Percentiles rank a stretch among this genome's conserved stretches.
Evolutionary conservation across 2,797 vertebrate species (phyloP).

Genomic region (Clangula hyemalis): DNA sequence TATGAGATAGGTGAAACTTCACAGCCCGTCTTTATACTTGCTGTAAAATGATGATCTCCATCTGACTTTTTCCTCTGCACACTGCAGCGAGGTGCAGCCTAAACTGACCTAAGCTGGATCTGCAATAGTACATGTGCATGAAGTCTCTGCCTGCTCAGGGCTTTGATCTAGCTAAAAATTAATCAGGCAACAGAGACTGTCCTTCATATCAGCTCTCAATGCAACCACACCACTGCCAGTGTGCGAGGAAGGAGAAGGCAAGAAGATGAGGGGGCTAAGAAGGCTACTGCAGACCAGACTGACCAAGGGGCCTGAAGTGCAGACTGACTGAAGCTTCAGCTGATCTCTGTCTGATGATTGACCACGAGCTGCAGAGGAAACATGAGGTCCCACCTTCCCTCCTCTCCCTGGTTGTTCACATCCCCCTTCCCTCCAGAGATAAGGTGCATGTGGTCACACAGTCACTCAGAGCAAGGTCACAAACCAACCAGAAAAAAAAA

Average conservation of each 20-base stretch:
- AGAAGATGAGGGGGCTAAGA: neutral
- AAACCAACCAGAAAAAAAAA: neutral
- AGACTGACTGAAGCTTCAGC: neutral
- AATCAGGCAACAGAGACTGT: constrained; percentile 6
- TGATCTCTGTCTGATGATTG: neutral
- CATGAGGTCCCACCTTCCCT: neutral
- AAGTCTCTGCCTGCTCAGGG: neutral
- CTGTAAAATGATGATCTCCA: neutral
- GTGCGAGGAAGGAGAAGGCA: neutral
- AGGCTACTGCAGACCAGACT: neutral
- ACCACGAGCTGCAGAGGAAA: neutral
- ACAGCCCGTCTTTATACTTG: neutral
- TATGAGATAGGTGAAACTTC: neutral
- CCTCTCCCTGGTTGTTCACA: neutral
- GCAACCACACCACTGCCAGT: neutral
- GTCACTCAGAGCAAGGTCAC: neutral
- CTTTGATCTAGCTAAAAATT: neutral
- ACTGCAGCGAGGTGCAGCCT: neutral
- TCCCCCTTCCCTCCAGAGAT: neutral
- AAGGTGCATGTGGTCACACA: rapidly evolving
- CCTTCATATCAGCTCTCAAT: neutral
- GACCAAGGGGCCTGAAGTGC: neutral
- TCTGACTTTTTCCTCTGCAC: neutral
- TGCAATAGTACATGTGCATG: neutral
- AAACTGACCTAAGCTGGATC: constrained; percentile 16